Conservation (phyloP, 2,888 invertebrate species). For the Amiota minor region DNA sequence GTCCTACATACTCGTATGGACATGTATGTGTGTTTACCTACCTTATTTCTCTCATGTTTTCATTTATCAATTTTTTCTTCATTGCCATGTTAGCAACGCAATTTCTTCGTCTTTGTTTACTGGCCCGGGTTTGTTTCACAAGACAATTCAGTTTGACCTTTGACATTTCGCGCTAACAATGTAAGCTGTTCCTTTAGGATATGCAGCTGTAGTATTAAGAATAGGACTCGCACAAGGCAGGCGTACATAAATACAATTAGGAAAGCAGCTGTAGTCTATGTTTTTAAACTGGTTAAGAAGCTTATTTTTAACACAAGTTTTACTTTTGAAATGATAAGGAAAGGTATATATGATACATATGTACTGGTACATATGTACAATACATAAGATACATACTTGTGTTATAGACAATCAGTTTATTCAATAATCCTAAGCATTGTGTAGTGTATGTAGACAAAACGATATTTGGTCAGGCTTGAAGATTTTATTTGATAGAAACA, state of each 20-base stretch:
- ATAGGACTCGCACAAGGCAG: not conserved
- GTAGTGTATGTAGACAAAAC: too few species aligned
- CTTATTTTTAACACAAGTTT: too few species aligned
- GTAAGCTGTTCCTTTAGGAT: constrained; percentile 16
- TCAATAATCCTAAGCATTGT: too few species aligned
- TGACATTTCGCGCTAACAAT: constrained; percentile 15
- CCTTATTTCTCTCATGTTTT: not conserved
- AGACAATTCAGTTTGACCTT: constrained; percentile 4
- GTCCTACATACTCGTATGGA: not conserved
- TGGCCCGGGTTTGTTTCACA: not conserved
- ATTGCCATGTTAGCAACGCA: not conserved
- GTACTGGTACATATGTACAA: too few species aligned
- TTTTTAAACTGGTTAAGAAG: too few species aligned
- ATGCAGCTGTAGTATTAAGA: constrained; percentile 9
- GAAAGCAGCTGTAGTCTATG: too few species aligned
- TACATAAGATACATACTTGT: too few species aligned
- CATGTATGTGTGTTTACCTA: not conserved
- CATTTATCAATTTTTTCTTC: not conserved
- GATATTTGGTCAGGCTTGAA: too few species aligned
- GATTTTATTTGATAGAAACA: too few species aligned
- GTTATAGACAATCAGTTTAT: too few species aligned
- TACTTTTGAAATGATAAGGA: too few species aligned
- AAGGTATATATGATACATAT: too few species aligned
- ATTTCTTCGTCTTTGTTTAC: constrained; percentile 6
- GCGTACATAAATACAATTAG: not conserved